A percentile compares a stretch with the other conserved stretches of the same genome.
Conservation (phyloP, 2,113 vertebrate genomes). For the Sakesphorus luctuosus region DNA sequence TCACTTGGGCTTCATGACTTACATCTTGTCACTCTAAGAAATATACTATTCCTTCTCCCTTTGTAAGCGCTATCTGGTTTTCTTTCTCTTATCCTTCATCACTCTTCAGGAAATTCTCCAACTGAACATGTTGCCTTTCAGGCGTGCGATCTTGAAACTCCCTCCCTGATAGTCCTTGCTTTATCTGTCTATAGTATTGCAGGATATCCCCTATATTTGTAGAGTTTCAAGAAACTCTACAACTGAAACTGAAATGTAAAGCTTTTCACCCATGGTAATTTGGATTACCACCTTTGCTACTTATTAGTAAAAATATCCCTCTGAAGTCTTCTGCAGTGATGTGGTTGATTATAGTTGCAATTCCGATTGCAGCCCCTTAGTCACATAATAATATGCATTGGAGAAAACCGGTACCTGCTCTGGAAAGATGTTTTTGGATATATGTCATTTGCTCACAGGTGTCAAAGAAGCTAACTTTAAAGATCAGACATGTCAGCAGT, state of each 20-base stretch:
- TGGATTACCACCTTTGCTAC: not conserved
- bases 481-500: not conserved
- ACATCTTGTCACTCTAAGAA: not conserved
- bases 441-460: not conserved
- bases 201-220: not conserved
- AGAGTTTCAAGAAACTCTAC: not conserved
- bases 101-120: not conserved
- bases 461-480: not conserved
- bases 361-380: not conserved
- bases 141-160: not conserved
- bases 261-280: not conserved
- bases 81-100: not conserved
- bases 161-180: not conserved
- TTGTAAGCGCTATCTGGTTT: not conserved
- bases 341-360: not conserved
- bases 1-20: not conserved
- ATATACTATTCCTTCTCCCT: not conserved
- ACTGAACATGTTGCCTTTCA: not conserved
- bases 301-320: not conserved
- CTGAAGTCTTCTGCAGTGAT: not conserved
- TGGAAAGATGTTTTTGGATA: not conserved
- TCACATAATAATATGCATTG: rapidly evolving
- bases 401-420: not conserved
- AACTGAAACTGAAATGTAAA: not conserved
- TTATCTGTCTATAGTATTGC: not conserved